Conservation (phyloP, 2,113 vertebrate species). For the Myotis davidii region DNA sequence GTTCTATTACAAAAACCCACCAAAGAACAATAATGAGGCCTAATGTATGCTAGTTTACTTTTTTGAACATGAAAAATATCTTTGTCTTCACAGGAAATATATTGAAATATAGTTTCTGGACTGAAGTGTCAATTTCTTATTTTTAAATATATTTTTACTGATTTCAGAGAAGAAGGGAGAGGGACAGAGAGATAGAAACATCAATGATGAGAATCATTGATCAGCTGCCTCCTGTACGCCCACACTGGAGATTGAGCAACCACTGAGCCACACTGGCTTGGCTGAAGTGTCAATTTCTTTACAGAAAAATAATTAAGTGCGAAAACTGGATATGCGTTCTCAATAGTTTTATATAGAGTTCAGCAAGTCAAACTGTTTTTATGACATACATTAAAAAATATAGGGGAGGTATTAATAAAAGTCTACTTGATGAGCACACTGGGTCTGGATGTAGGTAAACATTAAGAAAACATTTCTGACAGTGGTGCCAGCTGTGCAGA, state of each 20-base stretch:
- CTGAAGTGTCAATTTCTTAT: background rate
- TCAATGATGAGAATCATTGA: too few species aligned
- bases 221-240: too few species aligned
- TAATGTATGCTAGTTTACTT: background rate
- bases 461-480: background rate
- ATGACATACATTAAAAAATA: background rate
- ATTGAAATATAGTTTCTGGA: background rate
- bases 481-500: background rate
- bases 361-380: background rate
- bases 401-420: rapidly evolving
- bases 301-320: background rate
- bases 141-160: too few species aligned
- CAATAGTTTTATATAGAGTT: background rate
- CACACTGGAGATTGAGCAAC: too few species aligned
- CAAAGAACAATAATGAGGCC: background rate
- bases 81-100: background rate
- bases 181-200: too few species aligned
- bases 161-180: too few species aligned
- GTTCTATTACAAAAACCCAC: background rate
- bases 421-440: background rate
- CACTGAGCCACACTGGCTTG: too few species aligned
- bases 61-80: background rate
- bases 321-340: background rate
- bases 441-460: background rate
- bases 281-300: background rate